Evolutionary conservation across 2,888 invertebrate genomes (phyloP).

Genomic region (Andrena marginata): DNA sequence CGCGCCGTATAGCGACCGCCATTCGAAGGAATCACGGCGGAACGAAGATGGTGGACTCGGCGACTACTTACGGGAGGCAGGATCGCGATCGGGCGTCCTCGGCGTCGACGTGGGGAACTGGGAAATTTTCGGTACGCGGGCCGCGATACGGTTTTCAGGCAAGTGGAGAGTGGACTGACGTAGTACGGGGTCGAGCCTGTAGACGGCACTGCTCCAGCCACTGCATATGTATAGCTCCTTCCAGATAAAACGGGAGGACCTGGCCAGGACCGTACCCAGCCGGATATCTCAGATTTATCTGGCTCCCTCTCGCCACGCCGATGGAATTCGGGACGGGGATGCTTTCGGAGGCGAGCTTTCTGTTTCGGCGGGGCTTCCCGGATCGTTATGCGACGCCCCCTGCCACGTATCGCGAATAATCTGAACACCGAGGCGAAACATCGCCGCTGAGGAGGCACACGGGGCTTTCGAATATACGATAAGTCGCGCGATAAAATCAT

Average conservation of each 20-base stretch:
- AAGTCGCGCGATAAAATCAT: constrained; percentile 57
- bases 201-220: constrained; percentile 75
- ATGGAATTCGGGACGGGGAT: too few species aligned
- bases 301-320: background rate
- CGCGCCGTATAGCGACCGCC: background rate
- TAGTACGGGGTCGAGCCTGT: constrained; percentile 77
- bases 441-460: background rate
- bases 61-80: constrained; percentile 30
- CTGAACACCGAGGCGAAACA: background rate
- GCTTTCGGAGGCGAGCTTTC: too few species aligned
- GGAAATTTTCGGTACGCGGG: constrained; percentile 69
- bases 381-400: too few species aligned
- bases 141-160: constrained; percentile 77
- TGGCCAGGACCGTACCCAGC: constrained; percentile 52
- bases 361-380: too few species aligned
- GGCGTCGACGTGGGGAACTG: background rate
- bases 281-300: constrained; percentile 18
- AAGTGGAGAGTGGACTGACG: constrained; percentile 76
- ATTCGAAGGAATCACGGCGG: background rate
- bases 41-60: background rate
- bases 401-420: too few species aligned
- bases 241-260: constrained; percentile 52
- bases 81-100: background rate
- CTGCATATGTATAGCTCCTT: constrained; percentile 43
- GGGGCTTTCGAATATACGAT: constrained; percentile 35